Conservation (phyloP, 53 echinoderm and acorn worm species). For the Holothuria leucospilota region DNA sequence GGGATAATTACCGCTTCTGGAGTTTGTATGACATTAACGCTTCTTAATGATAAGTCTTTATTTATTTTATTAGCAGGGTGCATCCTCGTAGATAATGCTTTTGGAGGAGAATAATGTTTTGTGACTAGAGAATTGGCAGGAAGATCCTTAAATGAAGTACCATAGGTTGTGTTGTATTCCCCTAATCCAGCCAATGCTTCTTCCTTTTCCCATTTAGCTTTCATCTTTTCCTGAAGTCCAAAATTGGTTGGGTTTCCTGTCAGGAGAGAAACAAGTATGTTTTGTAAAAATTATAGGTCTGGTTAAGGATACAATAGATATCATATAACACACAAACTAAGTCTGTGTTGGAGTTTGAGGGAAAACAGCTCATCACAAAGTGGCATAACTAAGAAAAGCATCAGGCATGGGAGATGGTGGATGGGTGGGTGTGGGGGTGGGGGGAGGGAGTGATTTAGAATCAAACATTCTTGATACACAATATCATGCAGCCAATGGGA, state of each 20-base stretch:
- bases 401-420: no score
- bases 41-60: slow-evolving; percentile 80
- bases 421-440: no score
- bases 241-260: slow-evolving; percentile 87
- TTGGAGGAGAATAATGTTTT: slow-evolving; percentile 80
- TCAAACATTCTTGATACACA: no score
- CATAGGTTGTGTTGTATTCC: slow-evolving; percentile 85
- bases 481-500: no score
- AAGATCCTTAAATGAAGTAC: slow-evolving; percentile 68
- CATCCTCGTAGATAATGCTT: slow-evolving; percentile 78
- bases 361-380: no score
- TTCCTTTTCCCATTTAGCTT: slow-evolving; percentile 73
- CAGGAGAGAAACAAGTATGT: not conserved
- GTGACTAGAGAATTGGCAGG: slow-evolving; percentile 69
- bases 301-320: not conserved
- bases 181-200: slow-evolving; percentile 64
- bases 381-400: no score
- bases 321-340: not conserved
- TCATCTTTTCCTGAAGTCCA: slow-evolving; percentile 67
- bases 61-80: slow-evolving; percentile 88
- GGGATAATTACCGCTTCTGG: slow-evolving; percentile 77
- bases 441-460: no score
- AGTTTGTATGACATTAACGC: slow-evolving; percentile 77
- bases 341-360: no score
- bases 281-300: not conserved